Conservation (phyloP, 2,888 invertebrate genomes). For the Lasioglossum marginatum region DNA sequence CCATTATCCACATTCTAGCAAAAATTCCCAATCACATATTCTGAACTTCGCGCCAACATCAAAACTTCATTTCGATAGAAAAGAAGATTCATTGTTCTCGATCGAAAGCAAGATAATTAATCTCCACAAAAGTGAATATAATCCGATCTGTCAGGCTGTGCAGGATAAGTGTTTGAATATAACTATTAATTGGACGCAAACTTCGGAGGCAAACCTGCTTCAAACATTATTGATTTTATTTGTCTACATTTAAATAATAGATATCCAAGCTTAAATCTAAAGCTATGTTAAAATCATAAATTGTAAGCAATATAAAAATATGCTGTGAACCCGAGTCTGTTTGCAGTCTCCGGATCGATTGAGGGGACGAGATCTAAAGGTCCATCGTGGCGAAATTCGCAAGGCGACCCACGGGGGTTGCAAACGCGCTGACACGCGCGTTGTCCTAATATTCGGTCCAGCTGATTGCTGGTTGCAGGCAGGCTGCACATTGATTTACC, state of each 20-base stretch:
- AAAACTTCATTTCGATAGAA: background rate
- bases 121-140: background rate
- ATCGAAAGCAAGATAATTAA: background rate
- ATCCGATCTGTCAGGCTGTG: background rate
- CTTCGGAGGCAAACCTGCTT: background rate
- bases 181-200: background rate
- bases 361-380: background rate
- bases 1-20: background rate
- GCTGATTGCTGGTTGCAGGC: conserved; percentile 26
- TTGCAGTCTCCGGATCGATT: background rate
- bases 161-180: background rate
- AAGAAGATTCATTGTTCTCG: background rate
- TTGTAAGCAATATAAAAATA: background rate
- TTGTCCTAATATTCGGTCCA: conserved; percentile 27
- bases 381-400: background rate
- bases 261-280: background rate
- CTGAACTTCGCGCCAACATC: background rate
- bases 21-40: background rate
- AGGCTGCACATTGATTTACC: conserved; percentile 32
- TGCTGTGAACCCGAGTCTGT: background rate
- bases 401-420: background rate
- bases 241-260: background rate
- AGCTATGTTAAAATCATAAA: background rate
- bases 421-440: background rate
- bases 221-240: background rate